Evolutionary conservation across 2,797 vertebrate genomes (phyloP).

Genomic region (Pristis pectinata): DNA sequence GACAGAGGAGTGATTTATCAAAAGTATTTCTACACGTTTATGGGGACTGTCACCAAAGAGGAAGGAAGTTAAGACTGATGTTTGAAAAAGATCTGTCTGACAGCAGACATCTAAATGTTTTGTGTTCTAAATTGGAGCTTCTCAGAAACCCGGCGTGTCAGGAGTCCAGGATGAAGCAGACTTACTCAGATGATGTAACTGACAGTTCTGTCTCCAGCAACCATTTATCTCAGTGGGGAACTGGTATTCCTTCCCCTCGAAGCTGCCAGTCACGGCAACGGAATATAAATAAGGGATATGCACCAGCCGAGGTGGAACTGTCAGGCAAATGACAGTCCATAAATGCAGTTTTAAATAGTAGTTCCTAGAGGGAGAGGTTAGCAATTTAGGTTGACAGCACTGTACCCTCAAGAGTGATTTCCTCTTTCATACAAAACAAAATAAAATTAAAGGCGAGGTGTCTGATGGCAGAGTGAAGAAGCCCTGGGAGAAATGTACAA

Average conservation of each 20-base stretch:
- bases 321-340: not conserved
- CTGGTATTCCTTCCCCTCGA: not conserved
- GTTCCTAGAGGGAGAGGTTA: not conserved
- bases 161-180: not conserved
- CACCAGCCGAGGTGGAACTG: not conserved
- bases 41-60: too few relatives aligned
- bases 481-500: too few relatives aligned
- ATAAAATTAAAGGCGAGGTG: not conserved
- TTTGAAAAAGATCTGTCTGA: not conserved
- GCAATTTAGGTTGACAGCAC: not conserved
- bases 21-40: not conserved
- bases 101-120: not conserved
- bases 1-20: not conserved
- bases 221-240: not conserved
- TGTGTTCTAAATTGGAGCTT: not conserved
- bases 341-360: not conserved
- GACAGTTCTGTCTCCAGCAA: not conserved
- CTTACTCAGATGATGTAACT: not conserved
- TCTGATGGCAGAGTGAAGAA: not conserved
- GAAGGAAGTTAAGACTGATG: not conserved
- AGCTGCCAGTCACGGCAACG: not conserved
- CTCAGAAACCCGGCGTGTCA: not conserved
- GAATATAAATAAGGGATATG: not conserved
- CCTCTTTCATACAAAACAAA: not conserved
- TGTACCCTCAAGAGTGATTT: not conserved